Evolutionary conservation across 2,888 invertebrate genomes (phyloP).

Genomic region (Apamea crenata): DNA sequence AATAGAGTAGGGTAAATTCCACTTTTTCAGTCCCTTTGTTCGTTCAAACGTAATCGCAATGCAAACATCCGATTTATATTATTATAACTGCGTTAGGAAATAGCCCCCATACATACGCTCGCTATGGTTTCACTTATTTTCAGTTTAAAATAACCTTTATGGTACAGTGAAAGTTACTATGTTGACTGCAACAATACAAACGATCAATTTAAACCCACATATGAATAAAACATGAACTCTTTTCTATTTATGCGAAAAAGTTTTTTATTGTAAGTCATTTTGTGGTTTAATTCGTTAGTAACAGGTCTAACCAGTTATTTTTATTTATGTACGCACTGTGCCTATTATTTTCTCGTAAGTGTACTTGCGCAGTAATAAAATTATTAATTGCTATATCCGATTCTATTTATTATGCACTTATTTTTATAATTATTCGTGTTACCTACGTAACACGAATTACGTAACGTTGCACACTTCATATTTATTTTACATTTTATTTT

Average conservation of each 20-base stretch:
- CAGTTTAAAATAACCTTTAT: conserved; percentile 49
- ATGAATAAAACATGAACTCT: conserved; percentile 42
- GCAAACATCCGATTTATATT: conserved; percentile 77
- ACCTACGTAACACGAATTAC: neutral
- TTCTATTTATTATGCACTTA: conserved; percentile 10
- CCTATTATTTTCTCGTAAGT: conserved; percentile 25
- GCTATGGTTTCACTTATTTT: conserved; percentile 62
- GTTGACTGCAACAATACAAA: conserved; percentile 43
- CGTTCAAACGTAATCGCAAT: conserved; percentile 68
- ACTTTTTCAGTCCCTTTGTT: conserved; percentile 46
- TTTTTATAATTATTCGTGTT: conserved; percentile 2
- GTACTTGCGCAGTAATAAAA: conserved; percentile 10
- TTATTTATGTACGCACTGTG: conserved; percentile 3
- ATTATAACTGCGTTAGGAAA: conserved; percentile 72
- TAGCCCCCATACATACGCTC: conserved; percentile 70
- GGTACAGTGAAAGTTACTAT: conserved; percentile 49
- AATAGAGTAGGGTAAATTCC: conserved; percentile 20
- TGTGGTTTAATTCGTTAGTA: neutral
- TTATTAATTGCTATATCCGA: conserved; percentile 8
- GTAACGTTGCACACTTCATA: neutral
- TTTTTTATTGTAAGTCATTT: conserved; percentile 21
- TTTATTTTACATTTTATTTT: too few species aligned
- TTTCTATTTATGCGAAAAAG: conserved; percentile 26
- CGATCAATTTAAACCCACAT: conserved; percentile 48
- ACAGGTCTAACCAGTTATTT: neutral